Evolutionary conservation across 2,888 invertebrate genomes (phyloP).

Genomic region (Stegana nigrithorax): DNA sequence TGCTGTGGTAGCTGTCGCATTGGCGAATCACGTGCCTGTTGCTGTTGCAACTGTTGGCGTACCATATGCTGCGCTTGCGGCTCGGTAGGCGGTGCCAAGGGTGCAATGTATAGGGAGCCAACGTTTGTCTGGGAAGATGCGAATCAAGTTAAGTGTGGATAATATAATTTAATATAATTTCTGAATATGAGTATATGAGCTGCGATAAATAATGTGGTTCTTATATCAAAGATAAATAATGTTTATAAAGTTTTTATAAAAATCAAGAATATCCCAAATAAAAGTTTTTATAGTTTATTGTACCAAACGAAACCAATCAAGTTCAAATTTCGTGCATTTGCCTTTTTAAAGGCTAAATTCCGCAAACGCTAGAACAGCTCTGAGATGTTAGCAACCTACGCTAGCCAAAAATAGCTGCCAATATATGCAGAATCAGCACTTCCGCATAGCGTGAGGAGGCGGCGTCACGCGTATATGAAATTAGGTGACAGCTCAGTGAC

Average conservation of each 20-base stretch:
- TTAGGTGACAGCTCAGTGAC: too few relatives aligned
- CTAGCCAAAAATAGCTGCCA: slow-evolving; percentile 1
- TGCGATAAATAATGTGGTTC: not conserved
- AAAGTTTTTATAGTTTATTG: too few relatives aligned
- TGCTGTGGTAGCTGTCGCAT: slow-evolving; percentile 71
- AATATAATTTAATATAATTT: too few relatives aligned
- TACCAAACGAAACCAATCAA: slow-evolving; percentile 43
- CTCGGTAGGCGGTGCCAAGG: slow-evolving; percentile 67
- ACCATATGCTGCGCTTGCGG: slow-evolving; percentile 64
- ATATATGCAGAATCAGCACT: not conserved
- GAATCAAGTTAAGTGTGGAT: not conserved
- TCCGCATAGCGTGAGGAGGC: not conserved
- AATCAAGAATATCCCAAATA: not conserved
- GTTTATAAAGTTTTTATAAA: not conserved
- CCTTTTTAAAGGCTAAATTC: not conserved
- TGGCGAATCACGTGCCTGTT: slow-evolving; percentile 67
- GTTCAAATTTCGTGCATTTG: slow-evolving; percentile 53
- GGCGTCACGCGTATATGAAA: too few relatives aligned
- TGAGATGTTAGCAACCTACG: not conserved
- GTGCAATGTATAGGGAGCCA: slow-evolving; percentile 72
- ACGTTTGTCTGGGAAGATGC: slow-evolving; percentile 63
- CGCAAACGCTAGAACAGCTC: not conserved
- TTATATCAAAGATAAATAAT: not conserved
- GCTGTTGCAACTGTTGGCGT: slow-evolving; percentile 58
- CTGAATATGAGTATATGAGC: too few relatives aligned